Conservation (phyloP, 1,140 invertebrate genomes). For the Orchesella cincta region DNA sequence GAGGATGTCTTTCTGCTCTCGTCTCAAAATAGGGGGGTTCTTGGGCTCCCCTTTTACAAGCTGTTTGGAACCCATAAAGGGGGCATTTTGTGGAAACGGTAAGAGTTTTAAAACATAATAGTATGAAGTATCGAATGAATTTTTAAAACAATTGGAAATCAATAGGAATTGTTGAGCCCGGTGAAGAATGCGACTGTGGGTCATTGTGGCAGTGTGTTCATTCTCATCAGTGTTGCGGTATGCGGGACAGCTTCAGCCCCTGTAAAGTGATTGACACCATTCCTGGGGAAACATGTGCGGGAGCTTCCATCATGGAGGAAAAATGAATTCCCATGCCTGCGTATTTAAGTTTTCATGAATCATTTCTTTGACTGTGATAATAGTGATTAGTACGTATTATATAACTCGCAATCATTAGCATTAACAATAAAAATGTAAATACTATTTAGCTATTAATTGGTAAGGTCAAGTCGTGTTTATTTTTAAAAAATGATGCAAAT, state of each 20-base stretch:
- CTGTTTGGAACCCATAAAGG: neutral
- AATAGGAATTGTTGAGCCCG: neutral
- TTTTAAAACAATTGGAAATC: too few relatives aligned
- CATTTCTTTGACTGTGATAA: too few relatives aligned
- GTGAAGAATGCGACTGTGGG: slow-evolving; percentile 11
- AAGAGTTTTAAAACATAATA: too few relatives aligned
- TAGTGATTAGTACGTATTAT: too few relatives aligned
- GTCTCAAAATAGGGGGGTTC: neutral
- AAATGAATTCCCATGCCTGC: too few relatives aligned
- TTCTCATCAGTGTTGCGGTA: neutral
- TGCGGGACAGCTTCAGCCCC: neutral
- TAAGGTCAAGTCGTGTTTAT: too few relatives aligned
- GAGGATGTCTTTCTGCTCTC: neutral
- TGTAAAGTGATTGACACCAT: neutral
- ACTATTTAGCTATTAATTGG: too few relatives aligned
- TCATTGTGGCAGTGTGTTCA: neutral
- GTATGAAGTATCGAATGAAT: too few relatives aligned
- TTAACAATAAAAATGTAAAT: too few relatives aligned
- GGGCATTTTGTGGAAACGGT: slow-evolving; percentile 15
- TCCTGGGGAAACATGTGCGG: neutral
- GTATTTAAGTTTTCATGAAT: too few relatives aligned
- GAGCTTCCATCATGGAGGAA: neutral
- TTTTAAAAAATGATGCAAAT: too few relatives aligned
- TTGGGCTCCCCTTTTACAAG: neutral
- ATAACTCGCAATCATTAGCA: too few relatives aligned